Evolutionary conservation across 2,113 vertebrate genomes (phyloP), one percentile per base, ranked within the genome.

Genomic region (Athene cunicularia): DNA sequence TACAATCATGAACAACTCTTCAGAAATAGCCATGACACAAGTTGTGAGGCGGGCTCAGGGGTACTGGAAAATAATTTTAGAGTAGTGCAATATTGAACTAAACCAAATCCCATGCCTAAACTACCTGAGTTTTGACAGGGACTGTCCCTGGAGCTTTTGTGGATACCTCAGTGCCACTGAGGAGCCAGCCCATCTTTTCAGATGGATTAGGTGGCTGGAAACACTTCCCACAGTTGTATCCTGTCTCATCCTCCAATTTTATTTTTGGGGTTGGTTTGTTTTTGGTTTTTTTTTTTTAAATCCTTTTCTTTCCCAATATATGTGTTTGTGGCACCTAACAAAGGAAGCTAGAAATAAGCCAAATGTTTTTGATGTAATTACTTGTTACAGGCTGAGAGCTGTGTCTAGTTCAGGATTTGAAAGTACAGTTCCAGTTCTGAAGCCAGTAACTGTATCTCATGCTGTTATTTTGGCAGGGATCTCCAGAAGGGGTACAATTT

Each of bases 401-500:
- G 3, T 53, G 18, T 81, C 21, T 85, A 47, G 32, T 37, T 96
- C 15, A 79, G 53, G 15, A 35, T 62, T 62, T 81, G 56, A 83
- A 90, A 95, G 74, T 33, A 37, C 0, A 41, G 45, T 67, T 80
- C n/a, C 33, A 63, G 9, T 70, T 45, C n/a, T 83, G 77, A 90
- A 91, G 74, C 52, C 15, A 91, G 59, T 49, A 70, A 33, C 14
- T 58, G 2, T 84, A 62, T 84, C 53, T 93, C 83, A 72, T 58
- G 43, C 89, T 95, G 49, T 73, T 88, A 71, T 75, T 85, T 90
- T 80, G 82, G 37, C 74, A 77, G 20, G 14, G 33, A 56, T 64
- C 62, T 95, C 75, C n/a, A 82, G 11, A 90, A 58, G 55, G 71
- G 93, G 94, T 80, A 75, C 26, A 79, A 50, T 52, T 88, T 59